A percentile compares a stretch with the other conserved stretches of the same genome.
These are phyloP conservation scores for Anagrus nilaparvatae DNA, from an alignment of 1,140 invertebrate species.

Conservation along the genomic window DNA sequence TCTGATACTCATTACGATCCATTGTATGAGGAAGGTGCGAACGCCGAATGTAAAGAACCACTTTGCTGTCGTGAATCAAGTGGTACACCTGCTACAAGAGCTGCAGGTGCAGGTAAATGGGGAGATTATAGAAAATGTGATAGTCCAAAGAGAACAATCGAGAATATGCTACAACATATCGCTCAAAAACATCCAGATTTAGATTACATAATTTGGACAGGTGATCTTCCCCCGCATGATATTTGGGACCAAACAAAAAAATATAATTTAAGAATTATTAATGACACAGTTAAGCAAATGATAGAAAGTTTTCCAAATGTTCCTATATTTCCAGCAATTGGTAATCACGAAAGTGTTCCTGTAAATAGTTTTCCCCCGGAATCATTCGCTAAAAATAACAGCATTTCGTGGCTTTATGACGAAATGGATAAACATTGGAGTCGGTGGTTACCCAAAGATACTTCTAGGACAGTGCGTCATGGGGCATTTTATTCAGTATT, in stretches of 20 bases:
- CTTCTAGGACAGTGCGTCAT: slow-evolving; percentile 70
- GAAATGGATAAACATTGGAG: slow-evolving; percentile 76
- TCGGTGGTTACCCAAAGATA: slow-evolving; percentile 76
- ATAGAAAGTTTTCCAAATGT: slow-evolving; percentile 78
- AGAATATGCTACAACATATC: slow-evolving; percentile 83
- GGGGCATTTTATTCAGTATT: slow-evolving; percentile 85
- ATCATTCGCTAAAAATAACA: too few relatives aligned
- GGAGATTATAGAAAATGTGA: slow-evolving; percentile 91
- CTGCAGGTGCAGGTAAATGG: slow-evolving; percentile 78
- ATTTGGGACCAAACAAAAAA: slow-evolving; percentile 93
- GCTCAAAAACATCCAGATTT: slow-evolving; percentile 82
- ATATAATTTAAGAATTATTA: slow-evolving; percentile 76
- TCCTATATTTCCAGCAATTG: slow-evolving; percentile 86
- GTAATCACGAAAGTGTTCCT: slow-evolving; percentile 93
- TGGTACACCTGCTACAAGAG: slow-evolving; percentile 57
- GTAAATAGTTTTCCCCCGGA: too few relatives aligned
- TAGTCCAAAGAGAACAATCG: slow-evolving; percentile 77
- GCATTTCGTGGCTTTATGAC: slow-evolving; percentile 85
- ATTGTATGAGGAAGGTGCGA: slow-evolving; percentile 78
- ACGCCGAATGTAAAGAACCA: slow-evolving; percentile 83
- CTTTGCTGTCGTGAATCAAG: slow-evolving; percentile 76
- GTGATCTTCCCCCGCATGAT: slow-evolving; percentile 92
- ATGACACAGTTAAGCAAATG: slow-evolving; percentile 75
- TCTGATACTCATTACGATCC: slow-evolving; percentile 91
- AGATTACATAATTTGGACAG: slow-evolving; percentile 96